A percentile compares a stretch with the other conserved stretches of the same genome.
These are phyloP conservation scores for Haliclona indistincta DNA, from an alignment of 37 sponge, comb jelly and placozoan genomes.

Conservation along the genomic window DNA sequence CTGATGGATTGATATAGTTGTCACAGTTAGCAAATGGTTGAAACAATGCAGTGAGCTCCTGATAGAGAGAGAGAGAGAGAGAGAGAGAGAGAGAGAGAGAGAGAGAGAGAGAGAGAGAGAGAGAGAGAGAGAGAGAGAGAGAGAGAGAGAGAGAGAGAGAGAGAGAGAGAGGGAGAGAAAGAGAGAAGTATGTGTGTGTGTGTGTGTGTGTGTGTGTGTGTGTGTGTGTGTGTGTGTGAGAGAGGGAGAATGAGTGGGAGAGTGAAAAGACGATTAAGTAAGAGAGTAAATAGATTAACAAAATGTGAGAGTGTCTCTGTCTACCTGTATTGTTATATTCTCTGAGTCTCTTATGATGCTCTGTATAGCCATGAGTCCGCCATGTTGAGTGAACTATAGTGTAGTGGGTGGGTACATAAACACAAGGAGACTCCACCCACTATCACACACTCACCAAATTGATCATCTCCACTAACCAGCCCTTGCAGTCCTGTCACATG, in stretches of 20 bases:
- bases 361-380: slow-evolving; percentile 66
- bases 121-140: slow-evolving; percentile 27
- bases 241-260: too few species aligned
- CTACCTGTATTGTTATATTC: slow-evolving; percentile 47
- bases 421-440: not conserved
- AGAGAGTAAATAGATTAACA: too few species aligned
- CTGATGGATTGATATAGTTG: slow-evolving; percentile 73
- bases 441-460: slow-evolving; percentile 57
- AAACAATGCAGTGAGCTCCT: slow-evolving; percentile 78
- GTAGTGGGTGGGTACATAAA: not conserved
- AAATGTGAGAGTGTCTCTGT: not conserved
- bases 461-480: slow-evolving; percentile 84
- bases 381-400: slow-evolving; percentile 75
- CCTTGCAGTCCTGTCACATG: slow-evolving; percentile 55
- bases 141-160: slow-evolving; percentile 24
- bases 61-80: slow-evolving; percentile 20
- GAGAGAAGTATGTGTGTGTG: slow-evolving; percentile 2
- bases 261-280: too few species aligned
- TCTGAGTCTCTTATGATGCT: slow-evolving; percentile 59
- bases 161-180: not conserved
- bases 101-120: slow-evolving; percentile 33
- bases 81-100: slow-evolving; percentile 14
- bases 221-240: slow-evolving; percentile 16
- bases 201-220: slow-evolving; percentile 14
- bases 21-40: slow-evolving; percentile 74